Evolutionary conservation across 2,888 invertebrate species (phyloP), one percentile per base, ranked within the genome.

Genomic region (Eristalis arbustorum): DNA sequence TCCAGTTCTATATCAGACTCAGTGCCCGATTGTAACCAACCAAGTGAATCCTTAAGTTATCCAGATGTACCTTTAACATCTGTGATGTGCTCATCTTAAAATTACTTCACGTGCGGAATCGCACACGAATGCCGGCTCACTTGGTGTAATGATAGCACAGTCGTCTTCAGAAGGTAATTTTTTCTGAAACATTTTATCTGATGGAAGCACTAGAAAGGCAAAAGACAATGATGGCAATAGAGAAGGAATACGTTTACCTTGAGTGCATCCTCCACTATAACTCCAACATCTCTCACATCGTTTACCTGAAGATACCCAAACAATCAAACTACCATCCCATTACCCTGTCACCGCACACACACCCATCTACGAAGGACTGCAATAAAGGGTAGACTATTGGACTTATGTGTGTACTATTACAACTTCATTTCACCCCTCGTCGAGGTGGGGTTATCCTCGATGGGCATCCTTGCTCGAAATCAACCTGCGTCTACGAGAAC

Each of bases 81-180:
- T 72, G 71, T 75, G 74, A 71, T 62, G 67, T 71, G 67, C 78
- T 71, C 74, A 87, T 82, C 77, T 78, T 37, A 72, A 83, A 87
- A 78, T 75, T 83, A 75, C 83, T 83, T 75, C 87, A 87, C 87
- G 87, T 87, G 74, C 67, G 66, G 78, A 74, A 83, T 75, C 78
- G 78, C 87, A 82, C 63, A 80, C 83, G 74, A 87, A 83, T 74
- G 64, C 62, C 78, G 78, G 73, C 78, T 87, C 74, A 74, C 18
- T 82, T 64, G 62, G 66, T 82, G 71, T 74, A 61, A n/a, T 42
- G 23, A 77, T 73, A 69, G 69, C 56, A 28, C 61, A 67, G 40
- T 63, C 59, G 40, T 14, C 73, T 59, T 28, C 25, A 37, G 56
- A 49, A 57, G 72, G 68, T 81, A 68, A 73, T 85, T 69, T 73